Percentiles rank a stretch among this genome's conserved stretches.
Conservation (phyloP, 2,113 vertebrate genomes). For the Hydrochoerus hydrochaeris region DNA sequence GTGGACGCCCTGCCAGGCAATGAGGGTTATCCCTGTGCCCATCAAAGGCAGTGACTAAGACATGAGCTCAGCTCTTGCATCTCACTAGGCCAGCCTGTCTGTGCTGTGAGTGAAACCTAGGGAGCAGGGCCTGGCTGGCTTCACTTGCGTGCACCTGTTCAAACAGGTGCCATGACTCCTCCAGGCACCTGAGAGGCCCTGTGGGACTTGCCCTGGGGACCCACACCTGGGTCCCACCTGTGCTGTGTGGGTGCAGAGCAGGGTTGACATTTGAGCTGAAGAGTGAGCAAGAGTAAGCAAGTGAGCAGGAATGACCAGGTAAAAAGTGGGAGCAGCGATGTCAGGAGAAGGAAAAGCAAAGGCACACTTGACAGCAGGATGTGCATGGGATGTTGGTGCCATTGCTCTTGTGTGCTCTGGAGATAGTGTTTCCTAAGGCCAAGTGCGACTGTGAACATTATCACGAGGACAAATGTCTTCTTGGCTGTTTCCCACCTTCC, state of each 20-base stretch:
- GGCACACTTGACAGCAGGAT: background rate
- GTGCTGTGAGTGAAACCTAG: background rate
- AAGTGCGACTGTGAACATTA: background rate
- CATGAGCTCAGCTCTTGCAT: background rate
- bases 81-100: background rate
- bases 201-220: fast-evolving
- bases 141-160: background rate
- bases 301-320: background rate
- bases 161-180: background rate
- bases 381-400: background rate
- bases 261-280: background rate
- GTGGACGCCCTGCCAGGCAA: background rate
- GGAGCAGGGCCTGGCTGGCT: background rate
- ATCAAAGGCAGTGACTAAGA: background rate
- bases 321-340: background rate
- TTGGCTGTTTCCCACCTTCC: background rate
- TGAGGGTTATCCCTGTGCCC: background rate
- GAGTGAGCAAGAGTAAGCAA: background rate
- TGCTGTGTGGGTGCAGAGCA: background rate
- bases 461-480: background rate
- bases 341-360: background rate
- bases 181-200: background rate
- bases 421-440: background rate
- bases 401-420: background rate
- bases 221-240: background rate